Conservation (phyloP, 2,888 invertebrate species). For the Thumatha senex region DNA sequence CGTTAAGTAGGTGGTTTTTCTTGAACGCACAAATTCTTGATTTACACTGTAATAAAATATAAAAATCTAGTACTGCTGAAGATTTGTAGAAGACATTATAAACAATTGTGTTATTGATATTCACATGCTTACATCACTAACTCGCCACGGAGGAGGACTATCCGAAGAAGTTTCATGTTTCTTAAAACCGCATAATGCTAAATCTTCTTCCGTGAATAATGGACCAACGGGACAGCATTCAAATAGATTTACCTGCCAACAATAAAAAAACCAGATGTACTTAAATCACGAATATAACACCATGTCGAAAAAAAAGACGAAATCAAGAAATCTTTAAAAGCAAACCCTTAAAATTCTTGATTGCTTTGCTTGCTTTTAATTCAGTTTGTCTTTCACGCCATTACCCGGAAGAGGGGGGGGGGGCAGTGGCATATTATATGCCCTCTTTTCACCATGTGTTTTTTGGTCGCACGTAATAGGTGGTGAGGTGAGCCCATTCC, state of each 20-base stretch:
- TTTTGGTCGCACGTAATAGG: too few species aligned
- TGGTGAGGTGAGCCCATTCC: too few species aligned
- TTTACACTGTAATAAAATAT: not conserved
- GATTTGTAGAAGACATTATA: not conserved
- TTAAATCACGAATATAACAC: not conserved
- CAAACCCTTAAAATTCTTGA: too few species aligned
- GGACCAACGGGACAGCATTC: conserved; percentile 12
- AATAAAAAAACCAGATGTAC: not conserved
- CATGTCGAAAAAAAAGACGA: too few species aligned
- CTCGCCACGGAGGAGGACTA: not conserved
- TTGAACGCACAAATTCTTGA: conserved; percentile 49
- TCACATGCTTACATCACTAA: not conserved
- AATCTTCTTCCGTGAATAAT: not conserved
- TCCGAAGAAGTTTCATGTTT: not conserved
- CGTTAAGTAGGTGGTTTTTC: conserved; percentile 49
- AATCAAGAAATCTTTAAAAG: too few species aligned
- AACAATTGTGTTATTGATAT: too few species aligned
- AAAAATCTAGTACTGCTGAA: not conserved
- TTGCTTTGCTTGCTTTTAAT: too few species aligned
- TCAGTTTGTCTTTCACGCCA: too few species aligned
- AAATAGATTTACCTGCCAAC: conserved; percentile 8
- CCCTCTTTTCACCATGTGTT: too few species aligned
- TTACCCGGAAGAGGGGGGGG: too few species aligned
- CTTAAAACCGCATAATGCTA: conserved; percentile 4
- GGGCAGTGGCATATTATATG: too few species aligned